These are phyloP conservation scores for Cephus cinctus DNA, from an alignment of 1,140 invertebrate genomes.

Conservation along the genomic window DNA sequence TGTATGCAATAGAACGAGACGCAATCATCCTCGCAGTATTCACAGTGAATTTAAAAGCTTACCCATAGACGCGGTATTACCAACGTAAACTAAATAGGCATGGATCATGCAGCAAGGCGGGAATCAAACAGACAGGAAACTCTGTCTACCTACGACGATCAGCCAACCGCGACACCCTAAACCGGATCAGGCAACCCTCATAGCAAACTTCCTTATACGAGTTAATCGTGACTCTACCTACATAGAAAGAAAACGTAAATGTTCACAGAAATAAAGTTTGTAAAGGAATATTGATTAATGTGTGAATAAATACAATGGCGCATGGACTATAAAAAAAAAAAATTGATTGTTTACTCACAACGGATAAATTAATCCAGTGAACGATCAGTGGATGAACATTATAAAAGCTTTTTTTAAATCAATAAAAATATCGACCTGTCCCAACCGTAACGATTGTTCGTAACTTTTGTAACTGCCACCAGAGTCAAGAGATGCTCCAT, in stretches of 20 bases:
- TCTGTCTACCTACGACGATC: slow-evolving; percentile 29
- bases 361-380: too few relatives aligned
- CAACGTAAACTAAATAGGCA: slow-evolving; percentile 1
- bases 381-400: too few relatives aligned
- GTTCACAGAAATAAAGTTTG: neutral
- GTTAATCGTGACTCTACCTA: slow-evolving; percentile 25
- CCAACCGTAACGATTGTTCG: too few relatives aligned
- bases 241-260: neutral
- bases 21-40: too few relatives aligned
- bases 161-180: slow-evolving; percentile 35
- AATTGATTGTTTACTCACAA: too few relatives aligned
- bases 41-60: too few relatives aligned
- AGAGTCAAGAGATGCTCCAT: too few relatives aligned
- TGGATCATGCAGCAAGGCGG: too few relatives aligned
- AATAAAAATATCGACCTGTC: too few relatives aligned
- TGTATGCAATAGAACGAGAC: too few relatives aligned
- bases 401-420: slow-evolving; percentile 22
- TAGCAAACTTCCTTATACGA: slow-evolving; percentile 31
- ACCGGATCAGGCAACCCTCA: slow-evolving; percentile 30
- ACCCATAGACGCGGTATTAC: slow-evolving; percentile 12
- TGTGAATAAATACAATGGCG: slow-evolving; percentile 11
- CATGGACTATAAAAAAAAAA: too few relatives aligned
- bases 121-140: slow-evolving; percentile 27
- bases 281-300: neutral
- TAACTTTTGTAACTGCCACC: too few relatives aligned